A percentile compares a stretch with the other conserved stretches of the same genome.
Evolutionary conservation across 23 tunicate species (phyloP).

Genomic region (Trididemnum nubilum): DNA sequence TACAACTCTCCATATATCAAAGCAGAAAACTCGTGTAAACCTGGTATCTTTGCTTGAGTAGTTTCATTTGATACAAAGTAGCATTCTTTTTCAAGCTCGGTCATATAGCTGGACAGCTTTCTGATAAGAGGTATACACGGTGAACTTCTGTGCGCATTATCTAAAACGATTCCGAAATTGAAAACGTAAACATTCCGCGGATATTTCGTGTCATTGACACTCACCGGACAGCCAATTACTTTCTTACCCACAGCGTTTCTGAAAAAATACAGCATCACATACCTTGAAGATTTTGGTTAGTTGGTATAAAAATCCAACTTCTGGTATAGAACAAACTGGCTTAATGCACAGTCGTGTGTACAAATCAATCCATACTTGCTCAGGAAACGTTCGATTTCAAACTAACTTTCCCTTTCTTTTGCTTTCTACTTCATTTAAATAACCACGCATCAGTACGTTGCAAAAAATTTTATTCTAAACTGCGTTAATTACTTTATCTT

Average conservation of each 20-base stretch:
- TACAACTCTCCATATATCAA: too few relatives aligned
- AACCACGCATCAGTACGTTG: too few relatives aligned
- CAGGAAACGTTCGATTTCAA: background rate
- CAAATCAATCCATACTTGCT: too few relatives aligned
- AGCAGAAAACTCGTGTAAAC: too few relatives aligned
- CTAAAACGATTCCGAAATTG: slow-evolving; percentile 81
- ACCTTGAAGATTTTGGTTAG: too few relatives aligned
- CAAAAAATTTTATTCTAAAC: too few relatives aligned
- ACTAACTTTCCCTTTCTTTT: too few relatives aligned
- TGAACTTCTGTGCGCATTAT: slow-evolving; percentile 71
- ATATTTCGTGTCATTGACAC: slow-evolving; percentile 61
- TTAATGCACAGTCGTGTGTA: too few relatives aligned
- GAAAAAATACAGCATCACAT: background rate
- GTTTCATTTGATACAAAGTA: slow-evolving; percentile 68
- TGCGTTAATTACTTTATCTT: too few relatives aligned
- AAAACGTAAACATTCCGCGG: slow-evolving; percentile 74
- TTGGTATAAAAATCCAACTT: too few relatives aligned
- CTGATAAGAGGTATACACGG: slow-evolving; percentile 90
- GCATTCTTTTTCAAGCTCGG: slow-evolving; percentile 71
- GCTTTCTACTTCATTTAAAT: too few relatives aligned
- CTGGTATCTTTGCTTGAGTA: slow-evolving; percentile 66
- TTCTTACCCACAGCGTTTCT: slow-evolving; percentile 89
- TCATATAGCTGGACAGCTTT: slow-evolving; percentile 85
- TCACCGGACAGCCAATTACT: slow-evolving; percentile 94
- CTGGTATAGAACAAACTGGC: too few relatives aligned